A percentile compares a stretch with the other conserved stretches of the same genome.
Conservation (phyloP, 2,888 invertebrate genomes). For the Scaeva pyrastri region DNA sequence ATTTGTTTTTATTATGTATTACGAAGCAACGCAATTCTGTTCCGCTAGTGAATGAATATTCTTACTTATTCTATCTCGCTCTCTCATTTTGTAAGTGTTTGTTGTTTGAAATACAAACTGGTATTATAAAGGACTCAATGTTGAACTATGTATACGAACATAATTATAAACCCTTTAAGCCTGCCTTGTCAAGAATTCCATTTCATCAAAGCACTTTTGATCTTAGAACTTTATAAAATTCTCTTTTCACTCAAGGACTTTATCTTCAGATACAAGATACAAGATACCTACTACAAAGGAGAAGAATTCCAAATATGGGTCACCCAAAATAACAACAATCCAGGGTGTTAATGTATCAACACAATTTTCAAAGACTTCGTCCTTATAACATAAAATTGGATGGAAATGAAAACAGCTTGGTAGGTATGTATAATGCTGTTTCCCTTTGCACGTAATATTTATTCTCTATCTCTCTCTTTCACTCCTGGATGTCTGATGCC, state of each 20-base stretch:
- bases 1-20: too few relatives aligned
- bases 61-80: too few relatives aligned
- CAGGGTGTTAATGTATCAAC: slow-evolving; percentile 39
- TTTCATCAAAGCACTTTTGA: neutral
- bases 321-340: slow-evolving; percentile 5
- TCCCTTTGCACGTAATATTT: slow-evolving; percentile 16
- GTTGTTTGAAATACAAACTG: too few relatives aligned
- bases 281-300: neutral
- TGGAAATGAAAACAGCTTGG: slow-evolving; percentile 27
- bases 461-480: too few relatives aligned
- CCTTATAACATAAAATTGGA: neutral
- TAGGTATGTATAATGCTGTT: slow-evolving; percentile 10
- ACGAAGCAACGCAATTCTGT: too few relatives aligned
- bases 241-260: neutral
- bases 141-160: too few relatives aligned
- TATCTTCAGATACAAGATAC: neutral
- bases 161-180: neutral
- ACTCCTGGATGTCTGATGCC: neutral
- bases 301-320: slow-evolving; percentile 1
- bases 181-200: neutral
- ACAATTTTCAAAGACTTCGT: slow-evolving; percentile 19
- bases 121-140: too few relatives aligned
- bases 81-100: too few relatives aligned
- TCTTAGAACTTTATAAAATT: neutral
- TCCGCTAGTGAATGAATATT: too few relatives aligned